phyloP scores from a whole-genome alignment of 2,113 vertebrate genomes.

The Saccopteryx bilineata region DNA sequence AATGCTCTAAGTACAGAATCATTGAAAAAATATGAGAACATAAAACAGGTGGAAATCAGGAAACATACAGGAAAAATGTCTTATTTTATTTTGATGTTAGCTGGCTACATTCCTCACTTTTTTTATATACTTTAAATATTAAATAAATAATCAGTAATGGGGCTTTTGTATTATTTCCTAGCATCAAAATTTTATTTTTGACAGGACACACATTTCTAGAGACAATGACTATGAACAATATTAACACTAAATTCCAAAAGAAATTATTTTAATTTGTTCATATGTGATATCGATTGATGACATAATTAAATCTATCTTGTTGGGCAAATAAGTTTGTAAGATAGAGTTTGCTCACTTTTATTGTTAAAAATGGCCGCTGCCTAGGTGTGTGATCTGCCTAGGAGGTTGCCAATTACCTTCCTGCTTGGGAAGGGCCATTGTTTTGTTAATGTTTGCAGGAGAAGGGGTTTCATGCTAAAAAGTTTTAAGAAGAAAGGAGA shows the following conservation, averaged over 20 bases:
- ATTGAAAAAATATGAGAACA: constrained; percentile 37
- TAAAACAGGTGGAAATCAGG: constrained; percentile 28
- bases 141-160: neutral
- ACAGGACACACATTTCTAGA: constrained; percentile 10
- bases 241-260: neutral
- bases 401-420: no score
- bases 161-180: neutral
- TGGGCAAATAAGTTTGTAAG: no score
- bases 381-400: no score
- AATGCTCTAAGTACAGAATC: neutral
- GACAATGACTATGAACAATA: neutral
- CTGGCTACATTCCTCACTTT: neutral
- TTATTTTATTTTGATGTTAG: constrained; percentile 41
- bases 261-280: constrained; percentile 45
- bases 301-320: neutral
- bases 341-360: no score
- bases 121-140: neutral
- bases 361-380: no score
- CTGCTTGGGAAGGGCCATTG: no score
- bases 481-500: no score
- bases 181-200: neutral
- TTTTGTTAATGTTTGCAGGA: no score
- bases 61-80: neutral
- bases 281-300: neutral
- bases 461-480: no score